Conservation (phyloP, 2,797 vertebrate species). For the Carapus acus region DNA sequence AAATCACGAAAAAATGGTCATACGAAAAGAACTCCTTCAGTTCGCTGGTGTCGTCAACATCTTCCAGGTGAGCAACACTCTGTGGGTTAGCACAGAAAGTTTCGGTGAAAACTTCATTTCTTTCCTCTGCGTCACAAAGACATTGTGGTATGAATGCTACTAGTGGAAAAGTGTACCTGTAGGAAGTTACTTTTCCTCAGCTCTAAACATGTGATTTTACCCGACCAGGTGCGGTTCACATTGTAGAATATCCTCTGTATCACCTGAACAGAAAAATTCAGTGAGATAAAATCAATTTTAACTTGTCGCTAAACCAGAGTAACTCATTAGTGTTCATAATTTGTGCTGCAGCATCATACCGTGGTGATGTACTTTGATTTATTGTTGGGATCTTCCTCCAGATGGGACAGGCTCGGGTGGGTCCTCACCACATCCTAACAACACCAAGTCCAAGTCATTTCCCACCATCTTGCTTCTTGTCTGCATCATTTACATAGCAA, state of each 20-base stretch:
- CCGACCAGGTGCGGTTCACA: constrained; percentile 92
- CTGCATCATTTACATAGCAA: constrained; percentile 28
- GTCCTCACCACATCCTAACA: constrained; percentile 91
- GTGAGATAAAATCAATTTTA: too few relatives aligned
- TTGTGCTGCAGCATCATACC: constrained; percentile 54
- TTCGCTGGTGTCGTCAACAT: constrained; percentile 92
- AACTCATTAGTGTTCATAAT: background rate
- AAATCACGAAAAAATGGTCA: constrained; percentile 97
- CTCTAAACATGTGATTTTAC: constrained; percentile 84
- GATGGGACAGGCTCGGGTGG: constrained; percentile 86
- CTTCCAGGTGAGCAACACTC: constrained; percentile 88
- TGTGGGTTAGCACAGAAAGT: constrained; percentile 41
- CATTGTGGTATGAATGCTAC: too few relatives aligned
- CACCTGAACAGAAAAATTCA: constrained; percentile 77
- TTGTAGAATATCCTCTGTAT: constrained; percentile 96
- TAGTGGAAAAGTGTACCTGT: constrained; percentile 67
- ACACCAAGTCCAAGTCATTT: constrained; percentile 26
- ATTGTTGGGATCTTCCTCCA: constrained; percentile 93
- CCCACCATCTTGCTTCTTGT: constrained; percentile 5
- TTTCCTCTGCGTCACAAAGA: too few relatives aligned
- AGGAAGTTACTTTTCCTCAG: constrained; percentile 91
- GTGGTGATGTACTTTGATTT: constrained; percentile 97
- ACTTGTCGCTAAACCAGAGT: too few relatives aligned
- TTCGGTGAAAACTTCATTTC: background rate
- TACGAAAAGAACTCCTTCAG: constrained; percentile 95